A percentile compares a stretch with the other conserved stretches of the same genome.
phyloP scores from a whole-genome alignment of 2,888 invertebrate species.

The Blomia tropicalis region DNA sequence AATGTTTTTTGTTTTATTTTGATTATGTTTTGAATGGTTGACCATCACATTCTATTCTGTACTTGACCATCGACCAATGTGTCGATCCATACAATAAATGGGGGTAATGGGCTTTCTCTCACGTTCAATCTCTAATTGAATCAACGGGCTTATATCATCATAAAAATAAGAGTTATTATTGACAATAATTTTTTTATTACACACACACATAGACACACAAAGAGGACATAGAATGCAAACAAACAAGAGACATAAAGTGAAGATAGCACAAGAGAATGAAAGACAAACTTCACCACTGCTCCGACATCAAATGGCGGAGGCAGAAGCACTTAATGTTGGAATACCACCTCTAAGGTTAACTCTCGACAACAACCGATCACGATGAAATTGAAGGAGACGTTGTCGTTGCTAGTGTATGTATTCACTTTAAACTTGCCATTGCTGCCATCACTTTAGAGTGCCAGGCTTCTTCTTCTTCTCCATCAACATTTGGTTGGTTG shows the following conservation, averaged over 20 bases:
- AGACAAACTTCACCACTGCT: no score
- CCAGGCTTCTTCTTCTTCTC: background rate
- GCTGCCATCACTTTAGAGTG: no score
- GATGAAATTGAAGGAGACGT: background rate
- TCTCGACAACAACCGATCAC: no score
- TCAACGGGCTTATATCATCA: constrained; percentile 14
- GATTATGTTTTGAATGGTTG: no score
- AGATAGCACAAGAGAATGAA: no score
- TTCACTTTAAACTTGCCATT: no score
- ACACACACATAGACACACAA: background rate
- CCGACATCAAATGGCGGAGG: no score
- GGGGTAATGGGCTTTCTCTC: background rate
- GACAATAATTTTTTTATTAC: constrained; percentile 13
- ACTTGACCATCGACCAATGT: no score
- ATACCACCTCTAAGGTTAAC: constrained; percentile 14
- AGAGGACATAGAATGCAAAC: no score
- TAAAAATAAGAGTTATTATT: constrained; percentile 13
- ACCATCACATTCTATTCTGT: no score
- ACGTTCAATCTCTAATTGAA: constrained; percentile 7
- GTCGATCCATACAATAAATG: background rate
- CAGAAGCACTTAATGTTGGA: constrained; percentile 10
- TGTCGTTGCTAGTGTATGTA: background rate
- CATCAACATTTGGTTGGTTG: background rate
- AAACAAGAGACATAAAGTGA: no score
- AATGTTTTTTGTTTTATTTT: no score